Percentiles rank a stretch among this genome's conserved stretches.
Conservation (phyloP, 2,113 vertebrate genomes). For the Urocolius indicus region DNA sequence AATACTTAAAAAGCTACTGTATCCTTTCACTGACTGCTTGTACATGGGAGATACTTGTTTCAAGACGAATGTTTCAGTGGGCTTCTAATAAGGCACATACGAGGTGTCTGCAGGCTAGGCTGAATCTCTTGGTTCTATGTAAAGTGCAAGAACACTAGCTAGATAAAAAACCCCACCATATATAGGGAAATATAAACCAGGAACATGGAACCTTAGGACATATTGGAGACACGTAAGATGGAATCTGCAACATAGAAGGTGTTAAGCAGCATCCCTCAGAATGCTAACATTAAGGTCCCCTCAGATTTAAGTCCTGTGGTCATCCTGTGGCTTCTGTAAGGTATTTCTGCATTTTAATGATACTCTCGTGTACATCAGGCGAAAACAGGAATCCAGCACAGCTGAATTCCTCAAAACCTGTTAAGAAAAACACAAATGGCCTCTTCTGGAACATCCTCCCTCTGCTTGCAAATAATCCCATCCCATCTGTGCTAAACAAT, state of each 20-base stretch:
- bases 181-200: background rate
- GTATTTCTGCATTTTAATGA: background rate
- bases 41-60: background rate
- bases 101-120: background rate
- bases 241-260: background rate
- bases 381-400: background rate
- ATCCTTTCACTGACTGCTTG: background rate
- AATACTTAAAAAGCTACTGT: background rate
- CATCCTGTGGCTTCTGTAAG: background rate
- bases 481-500: background rate
- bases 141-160: background rate
- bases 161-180: background rate
- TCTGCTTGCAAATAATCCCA: background rate
- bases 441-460: background rate
- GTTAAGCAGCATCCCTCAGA: background rate
- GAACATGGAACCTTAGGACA: background rate
- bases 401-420: background rate
- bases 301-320: background rate
- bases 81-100: background rate
- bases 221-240: background rate
- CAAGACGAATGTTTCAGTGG: background rate
- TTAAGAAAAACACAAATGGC: background rate
- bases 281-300: background rate
- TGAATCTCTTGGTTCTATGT: background rate
- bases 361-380: background rate